Evolutionary conservation across 2,888 invertebrate species (phyloP), one percentile per base, ranked within the genome.

Genomic region (Caenorhabditis wallacei): DNA sequence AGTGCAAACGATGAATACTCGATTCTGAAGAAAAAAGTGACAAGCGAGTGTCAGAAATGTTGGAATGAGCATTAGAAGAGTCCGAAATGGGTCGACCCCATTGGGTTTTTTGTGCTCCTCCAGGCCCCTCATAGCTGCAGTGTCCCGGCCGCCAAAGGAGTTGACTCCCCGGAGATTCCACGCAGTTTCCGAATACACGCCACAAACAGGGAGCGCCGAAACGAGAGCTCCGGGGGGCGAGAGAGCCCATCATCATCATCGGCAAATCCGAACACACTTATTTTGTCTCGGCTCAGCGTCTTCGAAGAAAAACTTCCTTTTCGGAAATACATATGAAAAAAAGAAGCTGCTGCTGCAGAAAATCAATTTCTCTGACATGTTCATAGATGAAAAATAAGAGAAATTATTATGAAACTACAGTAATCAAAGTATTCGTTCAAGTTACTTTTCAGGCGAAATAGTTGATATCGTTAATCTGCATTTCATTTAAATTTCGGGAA

Each of bases 181-280:
- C 53, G 48, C 61, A 61, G 53, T 43, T 74, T 70, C 63, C 64
- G 76, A 76, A 66, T 74, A 74, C 57, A 70, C 76, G 24, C 61
- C 59, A 61, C 64, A 71, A 80, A 68, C 53, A 68, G 66, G 72
- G 61, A 74, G 59, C 51, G 43, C 24, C 43, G 53, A 64, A 43
- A 35, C 51, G 54, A 54, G 51, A 22, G 64, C 61, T 61, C 61
- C 57, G 66, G 46, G 57, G 61, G 54, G 63, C 40, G 74, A 61
- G 51, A 68, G 66, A 30, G 66, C 56, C 68, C 75, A 64, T 75
- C 76, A 68, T 69, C 76, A 69, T 68, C 76, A 69, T 68, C 68
- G 61, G 53, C 61, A 61, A 61, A 76, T 76, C 68, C 76, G 76
- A 76, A 76, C 76, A 79, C 79, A 79, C 70, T 79, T 71, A 79